phyloP scores from a whole-genome alignment of 2,888 invertebrate species.

The Chrysopilus asiliformis region DNA sequence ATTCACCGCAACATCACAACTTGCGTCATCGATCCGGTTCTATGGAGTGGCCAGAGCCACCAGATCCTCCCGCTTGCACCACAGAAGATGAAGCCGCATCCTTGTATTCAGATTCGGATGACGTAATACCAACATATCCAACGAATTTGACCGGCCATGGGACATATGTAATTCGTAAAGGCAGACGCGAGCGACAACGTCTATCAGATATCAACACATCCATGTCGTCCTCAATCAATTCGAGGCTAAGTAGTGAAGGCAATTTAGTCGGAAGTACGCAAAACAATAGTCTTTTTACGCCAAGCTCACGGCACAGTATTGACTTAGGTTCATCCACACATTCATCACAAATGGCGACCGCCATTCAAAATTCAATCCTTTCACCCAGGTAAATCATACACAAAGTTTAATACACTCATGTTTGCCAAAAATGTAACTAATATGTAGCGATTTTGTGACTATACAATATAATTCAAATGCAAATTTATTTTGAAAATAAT shows the following conservation, averaged over 20 bases:
- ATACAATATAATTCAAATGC: too few species aligned
- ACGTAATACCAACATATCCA: slow-evolving; percentile 22
- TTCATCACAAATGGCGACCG: slow-evolving; percentile 20
- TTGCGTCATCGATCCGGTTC: slow-evolving; percentile 14
- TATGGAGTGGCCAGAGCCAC: slow-evolving; percentile 56
- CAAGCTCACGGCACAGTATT: slow-evolving; percentile 52
- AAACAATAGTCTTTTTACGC: slow-evolving; percentile 46
- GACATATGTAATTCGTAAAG: slow-evolving; percentile 69
- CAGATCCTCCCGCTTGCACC: slow-evolving; percentile 47
- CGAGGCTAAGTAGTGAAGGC: slow-evolving; percentile 45
- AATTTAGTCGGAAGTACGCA: slow-evolving; percentile 18
- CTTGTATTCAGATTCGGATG: slow-evolving; percentile 47
- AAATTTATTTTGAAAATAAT: neutral
- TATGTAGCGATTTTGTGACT: too few species aligned
- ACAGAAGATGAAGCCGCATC: slow-evolving; percentile 55
- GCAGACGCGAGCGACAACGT: slow-evolving; percentile 53
- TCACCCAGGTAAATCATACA: slow-evolving; percentile 25
- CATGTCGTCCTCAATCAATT: slow-evolving; percentile 43
- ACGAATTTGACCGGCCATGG: slow-evolving; percentile 45
- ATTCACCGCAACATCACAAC: slow-evolving; percentile 12
- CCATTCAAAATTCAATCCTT: slow-evolving; percentile 14
- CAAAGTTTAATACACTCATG: too few species aligned
- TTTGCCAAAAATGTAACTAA: too few species aligned
- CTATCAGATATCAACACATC: slow-evolving; percentile 38
- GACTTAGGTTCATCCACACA: slow-evolving; percentile 51